A percentile compares a stretch with the other conserved stretches of the same genome.
These are phyloP conservation scores for Stomatorhinus ivindoensis DNA, from an alignment of 2,113 vertebrate species.

Conservation along the genomic window DNA sequence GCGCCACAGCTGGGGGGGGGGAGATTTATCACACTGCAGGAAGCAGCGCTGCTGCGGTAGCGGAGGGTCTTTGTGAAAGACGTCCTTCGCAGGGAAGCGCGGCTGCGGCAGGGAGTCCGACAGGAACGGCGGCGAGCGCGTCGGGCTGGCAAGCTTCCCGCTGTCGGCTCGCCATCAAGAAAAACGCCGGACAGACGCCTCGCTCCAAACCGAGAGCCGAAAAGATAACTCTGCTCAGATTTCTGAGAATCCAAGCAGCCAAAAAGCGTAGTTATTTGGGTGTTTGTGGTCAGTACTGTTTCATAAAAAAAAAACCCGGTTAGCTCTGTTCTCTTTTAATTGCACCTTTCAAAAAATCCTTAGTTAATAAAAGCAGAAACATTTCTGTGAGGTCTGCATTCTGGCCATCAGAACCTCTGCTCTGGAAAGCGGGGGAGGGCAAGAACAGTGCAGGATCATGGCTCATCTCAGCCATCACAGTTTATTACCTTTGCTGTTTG, in stretches of 20 bases:
- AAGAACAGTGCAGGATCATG: not conserved
- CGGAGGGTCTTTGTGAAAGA: constrained; percentile 7
- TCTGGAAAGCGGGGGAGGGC: not conserved
- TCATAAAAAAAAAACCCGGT: not conserved
- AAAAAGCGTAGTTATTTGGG: not conserved
- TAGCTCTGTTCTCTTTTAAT: not conserved
- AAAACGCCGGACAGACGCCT: not conserved
- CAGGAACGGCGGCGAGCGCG: not conserved
- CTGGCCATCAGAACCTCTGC: not conserved
- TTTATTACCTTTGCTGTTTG: not conserved
- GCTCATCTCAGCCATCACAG: not conserved
- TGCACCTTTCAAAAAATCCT: not conserved
- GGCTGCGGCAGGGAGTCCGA: not conserved
- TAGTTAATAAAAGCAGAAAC: not conserved
- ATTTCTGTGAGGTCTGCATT: not conserved
- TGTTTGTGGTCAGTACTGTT: not conserved
- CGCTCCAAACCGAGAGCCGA: not conserved
- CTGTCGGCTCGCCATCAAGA: not conserved
- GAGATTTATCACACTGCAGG: constrained; percentile 20
- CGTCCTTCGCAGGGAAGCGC: not conserved
- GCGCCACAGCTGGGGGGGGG: not conserved
- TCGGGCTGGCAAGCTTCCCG: not conserved
- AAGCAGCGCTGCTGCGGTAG: not conserved
- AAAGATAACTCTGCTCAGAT: not conserved
- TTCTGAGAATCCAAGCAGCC: not conserved